Evolutionary conservation across 2,797 vertebrate species (phyloP).

Genomic region (Neostethus bicornis): DNA sequence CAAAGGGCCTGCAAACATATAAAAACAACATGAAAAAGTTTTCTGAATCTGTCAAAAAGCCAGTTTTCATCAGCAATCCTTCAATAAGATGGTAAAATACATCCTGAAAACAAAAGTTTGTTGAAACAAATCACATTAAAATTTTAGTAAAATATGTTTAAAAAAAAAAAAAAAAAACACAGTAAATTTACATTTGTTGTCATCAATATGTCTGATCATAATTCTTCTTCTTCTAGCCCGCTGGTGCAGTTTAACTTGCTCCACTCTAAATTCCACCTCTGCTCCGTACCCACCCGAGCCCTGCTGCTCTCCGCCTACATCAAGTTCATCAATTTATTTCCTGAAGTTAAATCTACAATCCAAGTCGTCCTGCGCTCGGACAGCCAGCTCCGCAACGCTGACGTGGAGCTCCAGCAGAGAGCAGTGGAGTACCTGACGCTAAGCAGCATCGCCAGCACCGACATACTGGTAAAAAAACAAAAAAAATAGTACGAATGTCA

Average conservation of each 20-base stretch:
- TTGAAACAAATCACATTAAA: too few relatives aligned
- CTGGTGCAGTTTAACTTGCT: conserved; percentile 93
- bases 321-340: conserved; percentile 96
- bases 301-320: conserved; percentile 93
- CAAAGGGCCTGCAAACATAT: too few relatives aligned
- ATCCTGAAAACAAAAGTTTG: too few relatives aligned
- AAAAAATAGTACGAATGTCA: too few relatives aligned
- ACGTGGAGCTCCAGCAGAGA: conserved; percentile 92
- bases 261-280: conserved; percentile 94
- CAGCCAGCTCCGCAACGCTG: conserved; percentile 92
- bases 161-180: too few relatives aligned
- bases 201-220: background rate
- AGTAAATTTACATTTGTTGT: background rate
- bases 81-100: too few relatives aligned
- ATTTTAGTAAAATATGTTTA: too few relatives aligned
- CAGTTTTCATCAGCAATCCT: too few relatives aligned
- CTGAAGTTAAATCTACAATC: conserved; percentile 93
- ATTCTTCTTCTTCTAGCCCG: conserved; percentile 74
- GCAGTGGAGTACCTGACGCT: conserved; percentile 94
- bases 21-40: too few relatives aligned
- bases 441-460: conserved; percentile 89
- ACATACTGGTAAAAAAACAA: conserved; percentile 95
- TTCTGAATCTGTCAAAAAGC: too few relatives aligned
- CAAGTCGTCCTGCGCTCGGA: conserved; percentile 91
- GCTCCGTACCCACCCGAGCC: conserved; percentile 89